phyloP scores from a whole-genome alignment of 2,888 invertebrate species.

The Morpho achilles region DNA sequence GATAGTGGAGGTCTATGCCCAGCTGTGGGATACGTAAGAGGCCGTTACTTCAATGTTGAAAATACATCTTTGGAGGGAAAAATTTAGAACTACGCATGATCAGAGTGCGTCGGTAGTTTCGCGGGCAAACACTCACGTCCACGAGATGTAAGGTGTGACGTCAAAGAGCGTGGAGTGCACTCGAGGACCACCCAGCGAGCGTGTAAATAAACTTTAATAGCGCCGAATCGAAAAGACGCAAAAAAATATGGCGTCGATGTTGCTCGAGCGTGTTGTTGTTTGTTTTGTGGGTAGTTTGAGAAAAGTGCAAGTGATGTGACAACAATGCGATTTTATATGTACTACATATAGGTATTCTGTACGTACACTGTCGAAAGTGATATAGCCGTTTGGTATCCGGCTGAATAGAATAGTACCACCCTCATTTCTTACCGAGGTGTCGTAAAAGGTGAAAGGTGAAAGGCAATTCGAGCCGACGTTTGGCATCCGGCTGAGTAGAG shows the following conservation, averaged over 20 bases:
- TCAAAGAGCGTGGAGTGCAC: conserved; percentile 64
- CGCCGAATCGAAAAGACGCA: conserved; percentile 28
- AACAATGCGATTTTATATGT: background rate
- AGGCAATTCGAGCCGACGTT: too few relatives aligned
- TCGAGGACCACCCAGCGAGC: conserved; percentile 80
- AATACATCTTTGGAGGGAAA: conserved; percentile 4
- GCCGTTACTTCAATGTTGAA: background rate
- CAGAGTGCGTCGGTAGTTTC: conserved; percentile 30
- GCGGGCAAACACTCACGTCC: conserved; percentile 17
- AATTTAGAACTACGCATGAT: conserved; percentile 31
- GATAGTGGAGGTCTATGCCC: too few relatives aligned
- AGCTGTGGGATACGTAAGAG: too few relatives aligned
- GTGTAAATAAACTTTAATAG: conserved; percentile 37
- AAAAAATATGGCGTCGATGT: conserved; percentile 14
- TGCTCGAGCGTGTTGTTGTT: conserved; percentile 3
- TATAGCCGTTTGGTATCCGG: too few relatives aligned
- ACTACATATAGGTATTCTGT: too few relatives aligned
- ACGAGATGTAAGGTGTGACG: conserved; percentile 43
- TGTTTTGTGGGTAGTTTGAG: conserved; percentile 1
- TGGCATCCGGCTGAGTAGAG: too few relatives aligned
- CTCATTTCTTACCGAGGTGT: too few relatives aligned
- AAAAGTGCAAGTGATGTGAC: conserved; percentile 10
- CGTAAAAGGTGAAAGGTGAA: too few relatives aligned
- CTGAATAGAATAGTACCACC: too few relatives aligned
- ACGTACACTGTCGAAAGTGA: too few relatives aligned